Conservation (phyloP, 2,113 vertebrate genomes). For the Camelus bactrianus region DNA sequence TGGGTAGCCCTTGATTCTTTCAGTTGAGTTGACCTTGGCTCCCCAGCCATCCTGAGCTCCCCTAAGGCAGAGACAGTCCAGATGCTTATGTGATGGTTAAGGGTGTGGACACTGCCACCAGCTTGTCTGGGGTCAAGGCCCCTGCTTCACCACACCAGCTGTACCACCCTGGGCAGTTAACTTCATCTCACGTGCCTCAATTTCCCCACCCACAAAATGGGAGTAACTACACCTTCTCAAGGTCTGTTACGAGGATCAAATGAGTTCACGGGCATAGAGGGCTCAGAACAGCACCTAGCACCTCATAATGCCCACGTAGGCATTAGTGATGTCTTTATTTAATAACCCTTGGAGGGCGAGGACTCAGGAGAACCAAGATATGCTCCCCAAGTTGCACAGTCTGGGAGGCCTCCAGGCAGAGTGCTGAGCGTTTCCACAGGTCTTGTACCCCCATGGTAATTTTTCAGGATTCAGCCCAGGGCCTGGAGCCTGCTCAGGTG, state of each 20-base stretch:
- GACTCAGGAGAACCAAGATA: not conserved
- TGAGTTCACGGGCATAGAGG: accelerated
- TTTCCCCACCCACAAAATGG: not conserved
- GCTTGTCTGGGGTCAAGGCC: not conserved
- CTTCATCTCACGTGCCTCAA: not conserved
- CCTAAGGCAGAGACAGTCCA: not conserved
- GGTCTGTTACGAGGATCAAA: not conserved
- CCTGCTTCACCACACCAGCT: accelerated
- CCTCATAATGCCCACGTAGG: not conserved
- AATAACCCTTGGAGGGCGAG: not conserved
- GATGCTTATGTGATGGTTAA: not conserved
- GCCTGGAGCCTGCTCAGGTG: not conserved
- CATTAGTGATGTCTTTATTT: not conserved
- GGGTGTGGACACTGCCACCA: not conserved
- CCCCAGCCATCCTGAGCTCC: not conserved
- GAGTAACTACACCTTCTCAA: not conserved
- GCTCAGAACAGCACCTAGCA: not conserved
- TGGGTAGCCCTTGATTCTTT: not conserved
- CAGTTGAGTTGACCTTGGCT: not conserved
- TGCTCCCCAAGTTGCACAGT: accelerated
- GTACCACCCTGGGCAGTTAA: not conserved
- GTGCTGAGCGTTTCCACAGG: accelerated
- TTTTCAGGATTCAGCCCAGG: not conserved
- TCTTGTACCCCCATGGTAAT: accelerated
- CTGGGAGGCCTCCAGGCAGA: accelerated